phyloP scores from a whole-genome alignment of 2,888 invertebrate genomes.

The Drosophila diplacantha region DNA sequence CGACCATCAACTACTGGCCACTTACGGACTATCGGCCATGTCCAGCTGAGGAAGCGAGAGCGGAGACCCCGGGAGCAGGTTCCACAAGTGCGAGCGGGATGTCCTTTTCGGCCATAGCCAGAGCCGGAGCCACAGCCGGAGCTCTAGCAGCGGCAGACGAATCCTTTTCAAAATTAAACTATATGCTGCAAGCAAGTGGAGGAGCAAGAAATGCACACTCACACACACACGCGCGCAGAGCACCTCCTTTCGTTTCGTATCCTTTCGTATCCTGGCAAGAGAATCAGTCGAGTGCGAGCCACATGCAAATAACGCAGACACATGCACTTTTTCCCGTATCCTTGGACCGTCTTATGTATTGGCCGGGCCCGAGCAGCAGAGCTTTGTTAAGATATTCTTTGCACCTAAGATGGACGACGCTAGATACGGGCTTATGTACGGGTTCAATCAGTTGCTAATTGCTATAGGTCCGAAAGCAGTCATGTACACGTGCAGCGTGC shows the following conservation, averaged over 20 bases:
- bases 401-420: slow-evolving; percentile 64
- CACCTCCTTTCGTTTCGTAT: slow-evolving; percentile 27
- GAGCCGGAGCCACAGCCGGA: slow-evolving; percentile 42
- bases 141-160: slow-evolving; percentile 69
- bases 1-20: slow-evolving; percentile 72
- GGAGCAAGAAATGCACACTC: slow-evolving; percentile 57
- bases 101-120: slow-evolving; percentile 36
- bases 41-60: slow-evolving; percentile 26
- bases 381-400: slow-evolving; percentile 73
- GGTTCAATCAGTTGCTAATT: slow-evolving; percentile 71
- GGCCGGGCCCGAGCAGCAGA: slow-evolving; percentile 34
- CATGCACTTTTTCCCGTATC: slow-evolving; percentile 70
- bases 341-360: slow-evolving; percentile 62
- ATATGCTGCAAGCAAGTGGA: slow-evolving; percentile 65
- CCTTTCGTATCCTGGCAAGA: slow-evolving; percentile 40
- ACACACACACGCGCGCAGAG: slow-evolving; percentile 33
- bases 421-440: slow-evolving; percentile 56
- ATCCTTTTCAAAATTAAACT: slow-evolving; percentile 73
- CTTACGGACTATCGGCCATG: slow-evolving; percentile 56
- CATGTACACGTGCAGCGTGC: slow-evolving; percentile 20
- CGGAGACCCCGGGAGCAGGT: slow-evolving; percentile 10
- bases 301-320: slow-evolving; percentile 72
- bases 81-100: slow-evolving; percentile 31
- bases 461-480: slow-evolving; percentile 52
- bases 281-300: slow-evolving; percentile 65